Percentiles rank a stretch among this genome's conserved stretches.
These are phyloP conservation scores for Hiodon alosoides DNA, from an alignment of 2,113 vertebrate species.

Conservation along the genomic window DNA sequence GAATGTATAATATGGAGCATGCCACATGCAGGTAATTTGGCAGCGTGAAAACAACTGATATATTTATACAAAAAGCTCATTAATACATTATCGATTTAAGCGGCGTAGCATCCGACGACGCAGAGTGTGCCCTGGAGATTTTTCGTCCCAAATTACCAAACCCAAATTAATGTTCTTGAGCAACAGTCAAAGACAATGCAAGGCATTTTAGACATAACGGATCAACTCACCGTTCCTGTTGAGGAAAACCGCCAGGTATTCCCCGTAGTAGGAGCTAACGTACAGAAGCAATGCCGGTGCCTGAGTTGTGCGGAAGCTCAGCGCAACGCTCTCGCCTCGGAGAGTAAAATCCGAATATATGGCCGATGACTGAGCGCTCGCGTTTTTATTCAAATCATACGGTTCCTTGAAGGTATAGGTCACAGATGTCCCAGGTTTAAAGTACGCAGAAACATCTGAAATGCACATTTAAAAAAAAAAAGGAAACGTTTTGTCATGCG, in stretches of 20 bases:
- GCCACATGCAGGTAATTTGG: too few species aligned
- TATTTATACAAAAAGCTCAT: not conserved
- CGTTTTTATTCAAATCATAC: slow-evolving; percentile 71
- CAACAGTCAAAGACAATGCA: slow-evolving; percentile 18
- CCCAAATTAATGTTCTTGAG: slow-evolving; percentile 35
- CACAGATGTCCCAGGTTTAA: slow-evolving; percentile 72
- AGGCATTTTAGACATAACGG: not conserved
- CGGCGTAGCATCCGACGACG: slow-evolving; percentile 30
- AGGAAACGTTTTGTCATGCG: not conserved
- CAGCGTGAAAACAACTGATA: too few species aligned
- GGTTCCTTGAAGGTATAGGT: slow-evolving; percentile 82
- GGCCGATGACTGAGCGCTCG: slow-evolving; percentile 71
- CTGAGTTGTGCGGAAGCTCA: slow-evolving; percentile 78
- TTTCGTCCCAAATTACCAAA: slow-evolving; percentile 31
- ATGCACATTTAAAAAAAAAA: slow-evolving; percentile 33
- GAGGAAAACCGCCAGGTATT: slow-evolving; percentile 77
- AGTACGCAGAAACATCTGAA: slow-evolving; percentile 84
- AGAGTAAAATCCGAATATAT: slow-evolving; percentile 76
- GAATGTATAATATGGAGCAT: too few species aligned
- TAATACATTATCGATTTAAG: slow-evolving; percentile 36
- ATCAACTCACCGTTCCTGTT: slow-evolving; percentile 74
- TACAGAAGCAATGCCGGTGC: slow-evolving; percentile 76
- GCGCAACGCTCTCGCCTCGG: slow-evolving; percentile 65
- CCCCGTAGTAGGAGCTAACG: slow-evolving; percentile 73
- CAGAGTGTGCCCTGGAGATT: slow-evolving; percentile 34